These are phyloP conservation scores for Drosophila percnosoma DNA, from an alignment of 2,888 invertebrate species.

Conservation along the genomic window DNA sequence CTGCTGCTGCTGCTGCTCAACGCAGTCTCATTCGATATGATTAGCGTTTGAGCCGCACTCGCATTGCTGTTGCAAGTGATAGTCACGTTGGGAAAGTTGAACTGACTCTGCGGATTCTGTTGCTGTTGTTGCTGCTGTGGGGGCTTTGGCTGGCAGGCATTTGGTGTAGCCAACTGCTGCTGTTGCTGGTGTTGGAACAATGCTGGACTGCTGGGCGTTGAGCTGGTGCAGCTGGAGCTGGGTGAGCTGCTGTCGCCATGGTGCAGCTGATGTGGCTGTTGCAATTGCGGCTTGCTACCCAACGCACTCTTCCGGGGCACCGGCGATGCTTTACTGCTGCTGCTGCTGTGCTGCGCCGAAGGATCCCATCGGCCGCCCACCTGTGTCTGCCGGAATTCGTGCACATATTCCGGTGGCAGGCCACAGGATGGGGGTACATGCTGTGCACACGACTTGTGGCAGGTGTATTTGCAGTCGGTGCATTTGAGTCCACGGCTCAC, in stretches of 20 bases:
- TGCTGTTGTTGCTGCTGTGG: slow-evolving; percentile 40
- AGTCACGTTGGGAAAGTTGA: slow-evolving; percentile 85
- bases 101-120: slow-evolving; percentile 78
- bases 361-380: slow-evolving; percentile 57
- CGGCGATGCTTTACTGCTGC: slow-evolving; percentile 84
- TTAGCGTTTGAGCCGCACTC: slow-evolving; percentile 69
- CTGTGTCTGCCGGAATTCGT: slow-evolving; percentile 92
- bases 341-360: slow-evolving; percentile 34
- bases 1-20: background rate
- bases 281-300: slow-evolving; percentile 75
- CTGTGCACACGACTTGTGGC: slow-evolving; percentile 92
- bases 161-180: slow-evolving; percentile 71
- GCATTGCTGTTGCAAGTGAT: slow-evolving; percentile 69
- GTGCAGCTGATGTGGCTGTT: slow-evolving; percentile 52
- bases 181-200: slow-evolving; percentile 84
- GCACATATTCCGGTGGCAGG: slow-evolving; percentile 93
- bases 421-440: slow-evolving; percentile 97
- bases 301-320: slow-evolving; percentile 75
- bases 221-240: slow-evolving; percentile 98
- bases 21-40: slow-evolving; percentile 69
- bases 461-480: slow-evolving; percentile 96
- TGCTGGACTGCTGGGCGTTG: slow-evolving; percentile 97
- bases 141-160: slow-evolving; percentile 75
- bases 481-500: slow-evolving; percentile 93
- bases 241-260: slow-evolving; percentile 94